These are phyloP conservation scores for Sinhomidia bicolor DNA, from an alignment of 2,888 invertebrate species.

Conservation along the genomic window DNA sequence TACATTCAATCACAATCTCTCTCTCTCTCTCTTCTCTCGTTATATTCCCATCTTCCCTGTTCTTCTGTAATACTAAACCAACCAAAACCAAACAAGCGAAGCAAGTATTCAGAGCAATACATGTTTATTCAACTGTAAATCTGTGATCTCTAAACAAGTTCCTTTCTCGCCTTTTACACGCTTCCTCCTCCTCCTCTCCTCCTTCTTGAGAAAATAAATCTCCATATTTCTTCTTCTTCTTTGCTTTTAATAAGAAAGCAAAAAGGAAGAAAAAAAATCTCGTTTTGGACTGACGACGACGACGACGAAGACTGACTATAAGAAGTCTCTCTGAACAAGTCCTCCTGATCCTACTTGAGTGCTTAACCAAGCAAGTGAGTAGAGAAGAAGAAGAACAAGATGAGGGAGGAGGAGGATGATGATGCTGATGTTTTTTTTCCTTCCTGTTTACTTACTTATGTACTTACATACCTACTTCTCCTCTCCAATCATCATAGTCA, in stretches of 20 bases:
- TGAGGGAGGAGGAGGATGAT: neutral
- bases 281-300: neutral
- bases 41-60: neutral
- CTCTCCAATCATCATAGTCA: constrained; percentile 51
- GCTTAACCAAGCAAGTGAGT: constrained; percentile 31
- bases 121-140: constrained; percentile 43
- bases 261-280: too few relatives aligned
- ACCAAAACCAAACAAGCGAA: too few relatives aligned
- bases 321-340: neutral
- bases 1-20: constrained; percentile 31
- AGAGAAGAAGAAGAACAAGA: neutral
- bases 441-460: constrained; percentile 57
- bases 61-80: neutral
- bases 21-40: neutral
- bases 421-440: constrained; percentile 15
- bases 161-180: constrained; percentile 31
- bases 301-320: neutral
- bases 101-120: neutral
- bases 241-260: neutral
- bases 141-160: constrained; percentile 30
- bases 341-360: constrained; percentile 48
- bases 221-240: constrained; percentile 6
- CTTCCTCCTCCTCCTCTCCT: constrained; percentile 15
- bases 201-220: constrained; percentile 37
- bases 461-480: constrained; percentile 13